Evolutionary conservation across 2,113 vertebrate genomes (phyloP), one percentile per base, ranked within the genome.

Genomic region (Sminthopsis crassicaudata): DNA sequence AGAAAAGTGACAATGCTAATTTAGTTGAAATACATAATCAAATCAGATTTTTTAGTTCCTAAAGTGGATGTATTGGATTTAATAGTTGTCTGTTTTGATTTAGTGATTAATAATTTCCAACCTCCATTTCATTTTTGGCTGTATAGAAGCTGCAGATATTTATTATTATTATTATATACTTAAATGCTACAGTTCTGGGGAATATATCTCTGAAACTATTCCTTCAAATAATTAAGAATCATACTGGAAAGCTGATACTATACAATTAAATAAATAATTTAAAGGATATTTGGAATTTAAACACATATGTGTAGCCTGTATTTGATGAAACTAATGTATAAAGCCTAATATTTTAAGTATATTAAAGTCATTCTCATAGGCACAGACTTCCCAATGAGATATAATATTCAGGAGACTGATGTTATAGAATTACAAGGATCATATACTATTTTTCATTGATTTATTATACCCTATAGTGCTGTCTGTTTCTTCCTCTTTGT

Each of bases 301-400:
- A 92, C 89, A 60, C 8, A 7, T 10, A 76, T 51, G 50, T 51
- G 50, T 0, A 88, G 54, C 2, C 0, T 46, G 67, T 93, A 91
- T 91, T 93, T 27, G 53, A 60, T 52, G 92, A 92, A 53, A 30
- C 50, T 92, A 93, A 94, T 57, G 46, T 60, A 94, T 50, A 67
- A 92, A 96, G 53, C 46, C 53, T 51, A 50, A 94, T 54, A 88
- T 94, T 95, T 97, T 91, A 94, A 92, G 42, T 92, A 60, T 93
- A 84, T 90, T 90, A 96, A 84, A 95, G 53, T 96, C 53, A 91
- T 94, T 91, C 54, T 53, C 95, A 48, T 9, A 93, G 84, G 84
- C 94, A 93, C 51, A 91, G 52, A 88, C 26, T 94, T 94, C 60
- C 46, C 93, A 84, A 50, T 92, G 95, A 91, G 26, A 55, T 46